A percentile compares a stretch with the other conserved stretches of the same genome.
Evolutionary conservation across 2,797 vertebrate genomes (phyloP).

Genomic region (Scolopax rusticola): DNA sequence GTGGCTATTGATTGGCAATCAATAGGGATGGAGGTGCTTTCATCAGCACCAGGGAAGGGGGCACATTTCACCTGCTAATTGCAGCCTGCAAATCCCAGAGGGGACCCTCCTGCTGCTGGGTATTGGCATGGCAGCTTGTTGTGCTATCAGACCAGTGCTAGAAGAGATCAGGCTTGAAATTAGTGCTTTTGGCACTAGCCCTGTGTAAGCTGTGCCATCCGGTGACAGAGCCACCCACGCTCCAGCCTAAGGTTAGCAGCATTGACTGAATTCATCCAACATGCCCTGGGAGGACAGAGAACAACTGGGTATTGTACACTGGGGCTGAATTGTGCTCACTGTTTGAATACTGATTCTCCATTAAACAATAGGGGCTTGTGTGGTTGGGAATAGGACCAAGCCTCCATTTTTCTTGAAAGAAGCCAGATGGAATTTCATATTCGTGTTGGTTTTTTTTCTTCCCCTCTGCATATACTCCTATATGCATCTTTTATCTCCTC

Average conservation of each 20-base stretch:
- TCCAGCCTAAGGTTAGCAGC: background rate
- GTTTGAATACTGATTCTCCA: conserved; percentile 25
- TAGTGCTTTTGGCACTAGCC: background rate
- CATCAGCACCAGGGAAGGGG: background rate
- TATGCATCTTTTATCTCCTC: background rate
- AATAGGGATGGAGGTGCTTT: conserved; percentile 29
- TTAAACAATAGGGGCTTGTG: conserved; percentile 15
- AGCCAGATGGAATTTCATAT: background rate
- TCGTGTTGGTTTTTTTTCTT: background rate
- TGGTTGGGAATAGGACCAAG: background rate
- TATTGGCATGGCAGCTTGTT: background rate
- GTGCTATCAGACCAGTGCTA: background rate
- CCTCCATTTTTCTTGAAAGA: background rate
- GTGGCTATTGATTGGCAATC: conserved; percentile 66
- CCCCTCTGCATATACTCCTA: background rate
- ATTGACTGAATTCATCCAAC: background rate
- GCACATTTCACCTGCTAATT: conserved; percentile 30
- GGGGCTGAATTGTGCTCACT: background rate
- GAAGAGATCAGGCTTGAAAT: conserved; percentile 28
- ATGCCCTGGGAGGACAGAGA: background rate
- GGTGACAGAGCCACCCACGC: background rate
- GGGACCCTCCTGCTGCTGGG: background rate
- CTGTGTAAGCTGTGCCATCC: conserved; percentile 19
- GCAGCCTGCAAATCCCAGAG: conserved; percentile 17
- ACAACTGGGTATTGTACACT: conserved; percentile 6